Base-by-base conservation (phyloP, 2,888 invertebrate genomes). In the Temnothorax ravouxi region DNA sequence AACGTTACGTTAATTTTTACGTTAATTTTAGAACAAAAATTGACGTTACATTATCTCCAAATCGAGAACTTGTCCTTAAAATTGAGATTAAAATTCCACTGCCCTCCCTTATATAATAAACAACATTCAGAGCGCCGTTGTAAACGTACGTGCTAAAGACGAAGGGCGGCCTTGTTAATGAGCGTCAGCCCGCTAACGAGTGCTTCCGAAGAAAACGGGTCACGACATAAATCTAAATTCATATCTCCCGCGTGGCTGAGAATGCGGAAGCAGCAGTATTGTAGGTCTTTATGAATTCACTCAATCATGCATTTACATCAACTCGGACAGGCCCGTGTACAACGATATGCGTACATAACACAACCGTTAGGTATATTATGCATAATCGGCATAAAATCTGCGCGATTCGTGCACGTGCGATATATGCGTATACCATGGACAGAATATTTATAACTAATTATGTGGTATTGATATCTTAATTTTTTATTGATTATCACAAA, bases 141-240 rank as follows among this genome's bases (percentile, higher is more conserved):
- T 47, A 34, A 69, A 21, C 13, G 47, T 38, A 21, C 13, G 47
- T 38, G 79, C 34, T 72, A 25, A 79, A 71, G 38, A 61, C 25
- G 18, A 13, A 38, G 34, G 18, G 15, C 25, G 21, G 21, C 18
- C 4, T 44, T 18, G 2, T 71, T 80, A 77, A 83, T 79, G 34
- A 83, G n/a, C n/a, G 44, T 21, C 59, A 5, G 18, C 2, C 18
- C 15, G 4, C 41, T 62, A 52, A 75, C 50, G 41, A 75, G n/a
- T 44, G 44, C 29, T 84, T 54, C 34, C 18, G 18, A 62, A 69
- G 75, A 64, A 88, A 85, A 82, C 81, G 50, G 89, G 82, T 89
- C 87, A 8, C 34, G 62, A 41, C 61, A 75, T 85, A 84, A 88
- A 89, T 91, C 88, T 89, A 89, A 89, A 90, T 92, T 91, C 88